Percentiles rank a stretch among this genome's conserved stretches.
Evolutionary conservation across 2,797 vertebrate species (phyloP).

Genomic region (Eutrigla gurnardus): DNA sequence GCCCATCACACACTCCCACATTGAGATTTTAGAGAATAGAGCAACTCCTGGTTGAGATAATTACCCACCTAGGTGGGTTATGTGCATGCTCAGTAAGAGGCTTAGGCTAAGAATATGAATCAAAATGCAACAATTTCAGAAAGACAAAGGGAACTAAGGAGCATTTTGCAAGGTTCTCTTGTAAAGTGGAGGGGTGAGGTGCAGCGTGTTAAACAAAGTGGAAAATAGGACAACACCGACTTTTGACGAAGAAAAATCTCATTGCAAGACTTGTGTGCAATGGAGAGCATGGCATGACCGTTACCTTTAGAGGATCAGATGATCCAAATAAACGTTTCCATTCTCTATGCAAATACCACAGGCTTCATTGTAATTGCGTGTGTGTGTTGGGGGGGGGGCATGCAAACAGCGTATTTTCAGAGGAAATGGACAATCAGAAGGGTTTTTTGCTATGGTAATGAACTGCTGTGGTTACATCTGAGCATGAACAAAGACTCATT

Average conservation of each 20-base stretch:
- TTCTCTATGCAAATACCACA: conserved; percentile 64
- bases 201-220: conserved; percentile 38
- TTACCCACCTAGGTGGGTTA: conserved; percentile 81
- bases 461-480: conserved; percentile 48
- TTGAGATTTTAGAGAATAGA: conserved; percentile 77
- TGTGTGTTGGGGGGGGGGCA: neutral
- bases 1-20: conserved; percentile 79
- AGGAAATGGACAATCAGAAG: conserved; percentile 63
- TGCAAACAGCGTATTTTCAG: conserved; percentile 58
- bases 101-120: conserved; percentile 70
- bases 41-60: conserved; percentile 80
- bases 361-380: conserved; percentile 42
- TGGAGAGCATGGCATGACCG: conserved; percentile 13
- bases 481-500: conserved; percentile 72
- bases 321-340: conserved; percentile 56
- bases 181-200: conserved; percentile 26
- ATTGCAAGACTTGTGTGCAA: conserved; percentile 12
- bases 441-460: conserved; percentile 69
- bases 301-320: conserved; percentile 44
- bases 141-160: conserved; percentile 65
- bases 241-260: conserved; percentile 50
- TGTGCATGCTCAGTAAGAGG: conserved; percentile 74
- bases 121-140: conserved; percentile 75
- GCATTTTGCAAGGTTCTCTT: conserved; percentile 57
- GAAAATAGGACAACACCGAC: conserved; percentile 59